A percentile compares a stretch with the other conserved stretches of the same genome.
Evolutionary conservation across 2,888 invertebrate genomes (phyloP).

Genomic region (Zelleria hepariella): DNA sequence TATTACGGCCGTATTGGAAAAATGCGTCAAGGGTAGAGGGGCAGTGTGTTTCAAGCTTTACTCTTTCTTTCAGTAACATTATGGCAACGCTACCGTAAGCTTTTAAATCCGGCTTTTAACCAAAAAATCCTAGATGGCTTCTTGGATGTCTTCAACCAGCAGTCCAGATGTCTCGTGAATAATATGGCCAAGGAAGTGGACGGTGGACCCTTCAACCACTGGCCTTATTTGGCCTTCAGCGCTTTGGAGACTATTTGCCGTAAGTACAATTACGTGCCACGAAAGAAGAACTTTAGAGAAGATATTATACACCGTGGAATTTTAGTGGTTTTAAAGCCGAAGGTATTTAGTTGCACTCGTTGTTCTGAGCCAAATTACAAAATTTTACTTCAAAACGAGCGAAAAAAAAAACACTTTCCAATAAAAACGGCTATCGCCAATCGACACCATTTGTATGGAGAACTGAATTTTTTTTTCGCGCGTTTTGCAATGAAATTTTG

Average conservation of each 20-base stretch:
- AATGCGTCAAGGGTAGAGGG: no score
- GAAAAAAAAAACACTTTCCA: no score
- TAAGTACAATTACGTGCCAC: background rate
- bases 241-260: slow-evolving; percentile 8
- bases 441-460: no score
- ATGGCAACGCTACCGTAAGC: slow-evolving; percentile 11
- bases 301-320: no score
- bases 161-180: background rate
- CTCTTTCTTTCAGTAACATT: slow-evolving; percentile 12
- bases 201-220: slow-evolving; percentile 1
- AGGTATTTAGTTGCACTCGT: no score
- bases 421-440: no score
- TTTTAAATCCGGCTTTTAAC: slow-evolving; percentile 10
- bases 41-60: background rate
- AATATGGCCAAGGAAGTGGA: slow-evolving; percentile 1
- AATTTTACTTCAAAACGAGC: no score
- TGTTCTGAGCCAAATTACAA: no score
- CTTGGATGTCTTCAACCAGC: slow-evolving; percentile 6
- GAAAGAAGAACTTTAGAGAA: background rate
- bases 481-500: no score
- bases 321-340: no score
- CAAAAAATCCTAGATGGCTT: slow-evolving; percentile 10
- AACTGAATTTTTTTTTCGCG: no score
- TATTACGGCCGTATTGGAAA: background rate
- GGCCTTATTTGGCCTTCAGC: background rate